Evolutionary conservation across 2,888 invertebrate species (phyloP), one percentile per base, ranked within the genome.

Genomic region (Phortica okadai): DNA sequence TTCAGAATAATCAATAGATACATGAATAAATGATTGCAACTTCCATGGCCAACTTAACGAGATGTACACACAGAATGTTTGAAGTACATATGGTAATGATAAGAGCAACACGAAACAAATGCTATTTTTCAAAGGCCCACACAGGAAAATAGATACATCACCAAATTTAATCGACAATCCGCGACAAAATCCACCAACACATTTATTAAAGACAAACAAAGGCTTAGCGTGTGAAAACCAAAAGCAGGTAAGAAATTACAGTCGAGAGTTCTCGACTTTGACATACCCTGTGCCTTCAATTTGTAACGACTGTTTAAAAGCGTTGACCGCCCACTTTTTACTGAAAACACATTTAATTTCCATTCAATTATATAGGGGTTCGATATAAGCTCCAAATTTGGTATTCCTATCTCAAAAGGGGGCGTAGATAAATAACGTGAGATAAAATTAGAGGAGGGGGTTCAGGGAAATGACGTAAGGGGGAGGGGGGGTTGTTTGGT

Each of bases 201-300:
- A 78, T 73, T 77, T 81, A 75, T 79, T 74, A 74, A 81, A 81
- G 16, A 56, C 64, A 82, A 82, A 80, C 79, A 80, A 76, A 70
- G 78, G 14, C 11, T 44, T 8, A 73, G 44, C 50, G 50, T 14
- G 8, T 50, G 6, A 14, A 50, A 64, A 67, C 50, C n/a, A 8
- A 69, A 77, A 75, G 8, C 56, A 50, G 73, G 7, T 4, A 62
- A 76, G 25, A 6, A 54, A 73, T 25, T 14, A 64, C 4, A 33
- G 33, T 33, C 33, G 33, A 33, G 33, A 4, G 4, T 33, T 4
- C 33, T 33, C 33, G 33, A 33, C 21, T 21, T 21, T 1, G 21
- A 21, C 21, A 21, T 21, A 21, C 21, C 21, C 21, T 21, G 21
- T 21, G 21, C 21, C 21, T 21, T 21, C 0, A 21, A 21, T 21